phyloP scores from a whole-genome alignment of 64 coral and sea anemone species.

The Hydrozoanthus tunicans region DNA sequence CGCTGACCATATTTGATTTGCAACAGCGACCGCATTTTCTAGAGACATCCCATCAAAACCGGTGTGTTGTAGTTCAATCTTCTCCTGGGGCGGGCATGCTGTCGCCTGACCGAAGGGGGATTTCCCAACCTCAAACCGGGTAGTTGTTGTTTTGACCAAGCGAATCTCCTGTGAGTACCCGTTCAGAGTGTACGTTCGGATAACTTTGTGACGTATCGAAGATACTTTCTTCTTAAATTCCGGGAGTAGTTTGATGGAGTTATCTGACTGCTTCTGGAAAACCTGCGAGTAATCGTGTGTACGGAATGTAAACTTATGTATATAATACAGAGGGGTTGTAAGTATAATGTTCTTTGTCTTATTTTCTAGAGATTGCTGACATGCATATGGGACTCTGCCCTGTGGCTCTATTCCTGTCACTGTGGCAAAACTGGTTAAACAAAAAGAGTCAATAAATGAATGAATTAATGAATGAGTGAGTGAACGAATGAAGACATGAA shows the following conservation, averaged over 20 bases:
- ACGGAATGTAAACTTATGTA: too few relatives aligned
- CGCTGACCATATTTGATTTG: slow-evolving; percentile 51
- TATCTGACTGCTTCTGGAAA: background rate
- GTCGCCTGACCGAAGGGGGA: background rate
- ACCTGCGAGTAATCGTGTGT: background rate
- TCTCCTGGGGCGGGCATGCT: background rate
- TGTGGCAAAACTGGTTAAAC: too few relatives aligned
- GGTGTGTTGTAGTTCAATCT: background rate
- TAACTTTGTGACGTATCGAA: slow-evolving; percentile 45
- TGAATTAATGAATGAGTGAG: too few relatives aligned
- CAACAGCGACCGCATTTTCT: background rate
- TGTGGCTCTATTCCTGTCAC: too few relatives aligned
- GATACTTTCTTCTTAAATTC: slow-evolving; percentile 55
- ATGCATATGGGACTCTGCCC: too few relatives aligned
- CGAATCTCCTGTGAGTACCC: background rate
- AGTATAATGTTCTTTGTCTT: too few relatives aligned
- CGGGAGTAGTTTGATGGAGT: background rate
- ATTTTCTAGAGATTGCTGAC: too few relatives aligned
- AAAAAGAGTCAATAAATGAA: too few relatives aligned
- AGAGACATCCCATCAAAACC: background rate
- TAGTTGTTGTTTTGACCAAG: slow-evolving; percentile 24
- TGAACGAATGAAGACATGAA: too few relatives aligned
- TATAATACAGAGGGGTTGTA: too few relatives aligned
- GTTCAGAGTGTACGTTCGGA: slow-evolving; percentile 15
- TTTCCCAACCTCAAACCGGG: slow-evolving; percentile 39